These are phyloP conservation scores for Haliclona indistincta DNA, from an alignment of 37 sponge, comb jelly and placozoan genomes.

Conservation along the genomic window DNA sequence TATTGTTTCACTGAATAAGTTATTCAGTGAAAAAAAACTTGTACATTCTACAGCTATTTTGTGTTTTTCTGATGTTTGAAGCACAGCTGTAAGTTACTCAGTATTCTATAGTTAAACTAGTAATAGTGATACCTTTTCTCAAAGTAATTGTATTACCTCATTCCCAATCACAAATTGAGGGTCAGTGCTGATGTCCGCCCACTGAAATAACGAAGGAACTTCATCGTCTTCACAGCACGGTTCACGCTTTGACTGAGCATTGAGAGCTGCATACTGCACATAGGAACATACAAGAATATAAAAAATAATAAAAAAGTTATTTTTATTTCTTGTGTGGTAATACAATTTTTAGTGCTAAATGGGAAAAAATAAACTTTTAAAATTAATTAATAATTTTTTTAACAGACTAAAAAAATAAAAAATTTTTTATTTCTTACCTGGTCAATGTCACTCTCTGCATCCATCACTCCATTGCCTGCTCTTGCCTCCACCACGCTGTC, in stretches of 20 bases:
- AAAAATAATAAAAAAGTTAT: no score
- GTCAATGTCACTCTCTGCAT: slow-evolving; percentile 1
- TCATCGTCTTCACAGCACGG: slow-evolving; percentile 37
- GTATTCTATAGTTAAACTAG: background rate
- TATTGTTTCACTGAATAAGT: no score
- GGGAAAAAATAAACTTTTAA: background rate
- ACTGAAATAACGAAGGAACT: slow-evolving; percentile 19
- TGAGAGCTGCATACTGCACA: slow-evolving; percentile 43
- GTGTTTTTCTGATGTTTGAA: no score
- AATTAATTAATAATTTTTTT: background rate
- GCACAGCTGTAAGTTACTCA: no score
- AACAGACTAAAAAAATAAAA: background rate
- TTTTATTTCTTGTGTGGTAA: no score
- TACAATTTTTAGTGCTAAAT: background rate
- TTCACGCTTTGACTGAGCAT: slow-evolving; percentile 36
- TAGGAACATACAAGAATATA: background rate
- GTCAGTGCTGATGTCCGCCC: slow-evolving; percentile 55
- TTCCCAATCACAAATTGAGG: slow-evolving; percentile 78
- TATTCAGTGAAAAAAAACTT: no score
- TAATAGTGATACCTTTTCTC: background rate
- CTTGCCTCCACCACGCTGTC: slow-evolving; percentile 9
- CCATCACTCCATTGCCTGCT: slow-evolving; percentile 7
- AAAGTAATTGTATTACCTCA: slow-evolving; percentile 43
- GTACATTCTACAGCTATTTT: no score
- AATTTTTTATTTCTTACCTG: background rate